Evolutionary conservation across 2,113 vertebrate species (phyloP).

Genomic region (Oenanthe oenanthe): DNA sequence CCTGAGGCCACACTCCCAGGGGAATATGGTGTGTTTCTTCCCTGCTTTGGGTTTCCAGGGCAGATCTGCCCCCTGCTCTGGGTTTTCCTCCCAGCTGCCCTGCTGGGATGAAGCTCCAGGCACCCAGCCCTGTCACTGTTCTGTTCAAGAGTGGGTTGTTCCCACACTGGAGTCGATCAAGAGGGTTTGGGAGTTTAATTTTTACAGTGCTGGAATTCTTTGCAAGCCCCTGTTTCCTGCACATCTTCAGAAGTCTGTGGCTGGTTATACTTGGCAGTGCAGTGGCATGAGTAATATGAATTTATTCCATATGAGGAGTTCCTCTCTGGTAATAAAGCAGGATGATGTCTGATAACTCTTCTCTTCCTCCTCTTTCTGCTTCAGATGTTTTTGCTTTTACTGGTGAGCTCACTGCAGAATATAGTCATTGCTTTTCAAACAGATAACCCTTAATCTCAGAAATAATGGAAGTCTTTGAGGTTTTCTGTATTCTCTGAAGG

Average conservation of each 20-base stretch:
- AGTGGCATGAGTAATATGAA: not conserved
- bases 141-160: not conserved
- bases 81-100: not conserved
- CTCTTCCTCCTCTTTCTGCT: not conserved
- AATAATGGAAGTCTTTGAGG: conserved; percentile 14
- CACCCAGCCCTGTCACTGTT: not conserved
- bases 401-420: not conserved
- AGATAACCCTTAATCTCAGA: conserved; percentile 23
- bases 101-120: not conserved
- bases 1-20: not conserved
- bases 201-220: not conserved
- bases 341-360: not conserved
- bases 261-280: not conserved
- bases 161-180: accelerated
- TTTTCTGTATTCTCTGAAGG: not conserved
- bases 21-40: not conserved
- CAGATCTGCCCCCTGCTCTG: not conserved
- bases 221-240: not conserved
- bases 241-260: not conserved
- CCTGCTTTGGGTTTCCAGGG: not conserved
- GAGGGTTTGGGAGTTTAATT: not conserved
- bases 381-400: not conserved
- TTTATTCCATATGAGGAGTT: not conserved
- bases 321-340: not conserved
- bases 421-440: not conserved